Evolutionary conservation across 2,888 invertebrate species (phyloP), one percentile per base, ranked within the genome.

Genomic region (Notodonta dromedarius): DNA sequence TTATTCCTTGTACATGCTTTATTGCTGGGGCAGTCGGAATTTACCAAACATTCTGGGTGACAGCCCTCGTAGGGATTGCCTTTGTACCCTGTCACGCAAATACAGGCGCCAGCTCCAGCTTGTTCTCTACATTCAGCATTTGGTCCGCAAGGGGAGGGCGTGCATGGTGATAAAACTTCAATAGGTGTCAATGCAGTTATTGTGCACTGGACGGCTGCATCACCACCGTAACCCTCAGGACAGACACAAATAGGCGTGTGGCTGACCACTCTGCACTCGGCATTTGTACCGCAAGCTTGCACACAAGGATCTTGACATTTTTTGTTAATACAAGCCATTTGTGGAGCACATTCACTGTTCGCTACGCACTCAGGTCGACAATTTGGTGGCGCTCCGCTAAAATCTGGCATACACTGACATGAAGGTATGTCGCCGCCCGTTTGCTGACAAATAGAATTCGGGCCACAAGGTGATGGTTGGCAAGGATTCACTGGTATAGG

Each of bases 11-110:
- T 94, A 79, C 97, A 97, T 6, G 96, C 96, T 79, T 89, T 94
- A 71, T 95, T 95, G 58, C 96, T 95, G 0, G 95, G 88, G 82
- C 97, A 97, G 79, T 97, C 97, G 0, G 96, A 95, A 83, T 96
- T 96, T 0, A 96, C 88, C 5, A 95, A 89, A 81, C 97, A 97
- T 90, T 97, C 96, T 35, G 96, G 96, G 63, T 96, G 94, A 80
- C 97, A 97, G 53, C 95, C 95, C 87, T 96, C 96, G 72, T 97
- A 96, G n/a, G 97, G 97, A 87, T 97, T 96, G 66, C 97, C 97
- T 67, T 95, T 95, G 78, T 96, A 96, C 54, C 96, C 96, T 4
- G 94, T 91, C 16, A 96, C 85, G 78, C 97, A 97, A 60, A 94
- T 91, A 79, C 97, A 97, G 7, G 96, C 93, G 63, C 95, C 95